phyloP scores from a whole-genome alignment of 2,113 vertebrate species.

The Chloropsis hardwickii region DNA sequence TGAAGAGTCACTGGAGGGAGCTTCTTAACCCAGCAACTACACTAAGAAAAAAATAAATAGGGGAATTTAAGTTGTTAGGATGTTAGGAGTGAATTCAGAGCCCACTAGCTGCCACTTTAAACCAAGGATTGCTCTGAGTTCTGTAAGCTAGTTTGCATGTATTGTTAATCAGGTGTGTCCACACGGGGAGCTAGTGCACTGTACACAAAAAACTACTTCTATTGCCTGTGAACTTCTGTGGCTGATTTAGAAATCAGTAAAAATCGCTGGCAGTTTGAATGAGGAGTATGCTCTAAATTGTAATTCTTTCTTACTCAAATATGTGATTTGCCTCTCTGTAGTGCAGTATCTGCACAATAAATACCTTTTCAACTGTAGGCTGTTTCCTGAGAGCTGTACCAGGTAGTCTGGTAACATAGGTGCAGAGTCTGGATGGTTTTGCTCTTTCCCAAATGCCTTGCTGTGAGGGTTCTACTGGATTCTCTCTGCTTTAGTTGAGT shows the following conservation, averaged over 20 bases:
- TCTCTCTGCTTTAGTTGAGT: neutral
- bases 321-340: neutral
- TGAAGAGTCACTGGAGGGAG: neutral
- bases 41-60: neutral
- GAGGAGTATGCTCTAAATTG: neutral
- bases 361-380: neutral
- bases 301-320: neutral
- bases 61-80: neutral
- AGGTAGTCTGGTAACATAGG: neutral
- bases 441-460: neutral
- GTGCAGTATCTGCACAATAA: neutral
- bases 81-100: neutral
- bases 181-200: slow-evolving; percentile 57
- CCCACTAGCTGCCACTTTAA: neutral
- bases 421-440: neutral
- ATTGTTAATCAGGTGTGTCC: slow-evolving; percentile 42
- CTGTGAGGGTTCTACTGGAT: neutral
- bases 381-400: neutral
- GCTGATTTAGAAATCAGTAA: neutral
- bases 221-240: neutral
- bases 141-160: neutral
- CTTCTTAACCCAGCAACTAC: neutral
- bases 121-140: neutral
- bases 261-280: neutral
- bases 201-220: neutral